These are phyloP conservation scores for Hydriomena furcata DNA, from an alignment of 2,888 invertebrate genomes.

Conservation along the genomic window DNA sequence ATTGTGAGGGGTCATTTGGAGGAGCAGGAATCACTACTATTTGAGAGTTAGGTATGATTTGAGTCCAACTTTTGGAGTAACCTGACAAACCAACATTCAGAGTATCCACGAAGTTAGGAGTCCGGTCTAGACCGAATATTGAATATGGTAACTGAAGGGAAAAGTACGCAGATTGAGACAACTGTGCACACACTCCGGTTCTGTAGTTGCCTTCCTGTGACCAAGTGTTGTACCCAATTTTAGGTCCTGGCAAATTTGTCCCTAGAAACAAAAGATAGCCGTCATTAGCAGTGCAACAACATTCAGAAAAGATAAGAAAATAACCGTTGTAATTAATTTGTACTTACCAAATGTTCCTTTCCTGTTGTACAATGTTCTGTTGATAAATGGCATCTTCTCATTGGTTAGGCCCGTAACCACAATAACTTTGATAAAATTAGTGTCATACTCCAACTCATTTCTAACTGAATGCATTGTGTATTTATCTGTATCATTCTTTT, in stretches of 20 bases:
- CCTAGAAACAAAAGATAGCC: slow-evolving; percentile 60
- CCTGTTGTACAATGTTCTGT: slow-evolving; percentile 89
- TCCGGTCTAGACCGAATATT: slow-evolving; percentile 98
- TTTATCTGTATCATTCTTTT: slow-evolving; percentile 74
- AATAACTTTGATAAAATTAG: slow-evolving; percentile 97
- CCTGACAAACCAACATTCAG: slow-evolving; percentile 91
- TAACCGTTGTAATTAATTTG: neutral
- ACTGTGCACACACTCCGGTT: slow-evolving; percentile 92
- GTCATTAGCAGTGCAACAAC: neutral
- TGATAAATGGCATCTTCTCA: slow-evolving; percentile 86
- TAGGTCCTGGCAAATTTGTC: slow-evolving; percentile 96
- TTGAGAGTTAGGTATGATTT: slow-evolving; percentile 98
- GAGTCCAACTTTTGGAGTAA: slow-evolving; percentile 90
- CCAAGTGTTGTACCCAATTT: slow-evolving; percentile 92
- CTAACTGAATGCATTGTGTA: slow-evolving; percentile 90
- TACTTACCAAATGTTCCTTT: slow-evolving; percentile 89
- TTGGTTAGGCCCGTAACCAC: slow-evolving; percentile 93
- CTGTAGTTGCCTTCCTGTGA: slow-evolving; percentile 93
- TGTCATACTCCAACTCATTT: slow-evolving; percentile 95
- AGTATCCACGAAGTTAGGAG: slow-evolving; percentile 98
- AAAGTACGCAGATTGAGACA: slow-evolving; percentile 96
- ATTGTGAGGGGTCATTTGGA: slow-evolving; percentile 88
- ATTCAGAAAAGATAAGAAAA: too few species aligned
- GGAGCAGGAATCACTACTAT: slow-evolving; percentile 97
- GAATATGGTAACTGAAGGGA: slow-evolving; percentile 97